Conservation (phyloP, 2,113 vertebrate species). For the Choloepus hoffmanni region DNA sequence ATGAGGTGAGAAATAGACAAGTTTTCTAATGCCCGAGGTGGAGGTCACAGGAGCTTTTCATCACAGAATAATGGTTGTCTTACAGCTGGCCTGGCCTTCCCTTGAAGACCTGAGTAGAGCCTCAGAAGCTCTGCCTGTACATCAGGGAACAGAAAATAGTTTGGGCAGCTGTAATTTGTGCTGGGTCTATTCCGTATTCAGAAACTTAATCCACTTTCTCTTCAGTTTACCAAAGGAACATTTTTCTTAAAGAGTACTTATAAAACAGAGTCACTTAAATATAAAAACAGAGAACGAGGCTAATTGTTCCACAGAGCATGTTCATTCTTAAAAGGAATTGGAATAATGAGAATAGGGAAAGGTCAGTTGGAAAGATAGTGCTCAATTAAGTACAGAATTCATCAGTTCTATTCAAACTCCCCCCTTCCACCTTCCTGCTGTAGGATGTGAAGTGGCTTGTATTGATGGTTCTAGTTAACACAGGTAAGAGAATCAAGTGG, state of each 20-base stretch:
- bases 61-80: slow-evolving; percentile 65
- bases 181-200: slow-evolving; percentile 63
- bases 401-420: slow-evolving; percentile 77
- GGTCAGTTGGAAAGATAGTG: slow-evolving; percentile 57
- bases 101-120: slow-evolving; percentile 55
- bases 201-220: slow-evolving; percentile 33
- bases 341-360: slow-evolving; percentile 70
- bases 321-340: slow-evolving; percentile 69
- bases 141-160: slow-evolving; percentile 62
- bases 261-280: slow-evolving; percentile 66
- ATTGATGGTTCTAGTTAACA: slow-evolving; percentile 76
- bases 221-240: slow-evolving; percentile 44
- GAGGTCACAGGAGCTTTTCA: slow-evolving; percentile 66
- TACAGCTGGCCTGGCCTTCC: not conserved
- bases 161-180: slow-evolving; percentile 39
- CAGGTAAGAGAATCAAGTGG: slow-evolving; percentile 50
- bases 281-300: slow-evolving; percentile 59
- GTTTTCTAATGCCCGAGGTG: slow-evolving; percentile 63
- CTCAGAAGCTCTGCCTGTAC: not conserved
- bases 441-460: slow-evolving; percentile 62
- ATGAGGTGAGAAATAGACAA: slow-evolving; percentile 58
- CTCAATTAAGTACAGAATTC: slow-evolving; percentile 74
- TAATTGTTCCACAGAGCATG: slow-evolving; percentile 73
- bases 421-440: slow-evolving; percentile 64
- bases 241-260: slow-evolving; percentile 68